Evolutionary conservation across 1,140 invertebrate species (phyloP).

Genomic region (Streblospio benedicti): DNA sequence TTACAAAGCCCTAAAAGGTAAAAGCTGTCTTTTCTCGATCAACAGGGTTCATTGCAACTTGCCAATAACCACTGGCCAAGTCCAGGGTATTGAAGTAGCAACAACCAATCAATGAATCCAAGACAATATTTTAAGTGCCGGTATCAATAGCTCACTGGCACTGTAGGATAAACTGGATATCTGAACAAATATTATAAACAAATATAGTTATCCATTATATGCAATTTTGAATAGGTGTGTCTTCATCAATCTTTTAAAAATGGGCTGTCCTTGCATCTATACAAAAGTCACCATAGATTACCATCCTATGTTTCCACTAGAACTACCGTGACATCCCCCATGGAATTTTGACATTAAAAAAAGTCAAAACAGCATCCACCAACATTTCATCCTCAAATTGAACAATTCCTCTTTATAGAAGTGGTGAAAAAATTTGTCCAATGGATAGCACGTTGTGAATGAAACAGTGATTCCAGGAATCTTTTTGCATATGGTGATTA

Average conservation of each 20-base stretch:
- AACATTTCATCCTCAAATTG: too few relatives aligned
- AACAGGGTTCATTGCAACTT: background rate
- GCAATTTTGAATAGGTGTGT: slow-evolving; percentile 27
- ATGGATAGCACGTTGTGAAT: too few relatives aligned
- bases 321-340: slow-evolving; percentile 49
- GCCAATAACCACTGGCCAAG: slow-evolving; percentile 1
- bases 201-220: too few relatives aligned
- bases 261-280: background rate
- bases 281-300: background rate
- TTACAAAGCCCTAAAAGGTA: slow-evolving; percentile 7
- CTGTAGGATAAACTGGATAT: too few relatives aligned
- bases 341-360: too few relatives aligned
- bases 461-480: too few relatives aligned
- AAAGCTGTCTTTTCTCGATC: slow-evolving; percentile 3
- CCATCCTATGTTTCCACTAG: slow-evolving; percentile 34
- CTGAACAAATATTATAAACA: too few relatives aligned
- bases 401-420: too few relatives aligned
- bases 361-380: too few relatives aligned
- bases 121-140: slow-evolving; percentile 32
- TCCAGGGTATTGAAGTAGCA: slow-evolving; percentile 1
- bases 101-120: background rate
- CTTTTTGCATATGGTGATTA: too few relatives aligned
- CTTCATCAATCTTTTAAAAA: background rate
- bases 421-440: too few relatives aligned
- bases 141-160: too few relatives aligned